phyloP scores from a whole-genome alignment of 2,797 vertebrate genomes.

The Paratrypauchen microcephalus region DNA sequence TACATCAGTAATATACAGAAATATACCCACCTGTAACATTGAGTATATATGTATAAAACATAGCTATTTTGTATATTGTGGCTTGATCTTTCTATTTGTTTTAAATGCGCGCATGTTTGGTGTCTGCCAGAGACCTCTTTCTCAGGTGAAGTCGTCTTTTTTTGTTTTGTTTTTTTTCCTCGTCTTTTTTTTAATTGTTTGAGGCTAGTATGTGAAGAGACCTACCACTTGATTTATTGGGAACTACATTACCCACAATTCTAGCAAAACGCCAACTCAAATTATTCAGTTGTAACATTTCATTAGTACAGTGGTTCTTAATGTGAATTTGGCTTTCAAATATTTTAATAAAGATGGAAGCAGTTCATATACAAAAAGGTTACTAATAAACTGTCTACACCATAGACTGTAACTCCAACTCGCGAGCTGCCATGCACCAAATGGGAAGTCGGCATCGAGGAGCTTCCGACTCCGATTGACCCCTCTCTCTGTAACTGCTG shows the following conservation, averaged over 20 bases:
- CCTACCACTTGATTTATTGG: constrained; percentile 19
- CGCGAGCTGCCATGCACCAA: no score
- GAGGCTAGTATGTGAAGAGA: constrained; percentile 36
- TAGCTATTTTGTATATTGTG: constrained; percentile 78
- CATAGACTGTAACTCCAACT: no score
- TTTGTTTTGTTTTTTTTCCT: constrained; percentile 9
- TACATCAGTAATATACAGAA: constrained; percentile 60
- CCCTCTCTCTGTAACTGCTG: no score
- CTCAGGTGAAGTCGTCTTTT: constrained; percentile 68
- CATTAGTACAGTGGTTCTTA: background rate
- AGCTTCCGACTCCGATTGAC: no score
- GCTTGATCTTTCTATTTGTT: constrained; percentile 64
- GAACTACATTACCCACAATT: constrained; percentile 17
- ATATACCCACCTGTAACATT: constrained; percentile 63
- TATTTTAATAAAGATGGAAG: background rate
- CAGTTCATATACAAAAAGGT: no score
- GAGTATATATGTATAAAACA: constrained; percentile 74
- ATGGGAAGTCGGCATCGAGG: no score
- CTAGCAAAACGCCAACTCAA: background rate
- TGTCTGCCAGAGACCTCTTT: constrained; percentile 69
- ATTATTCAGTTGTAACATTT: background rate
- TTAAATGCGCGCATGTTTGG: constrained; percentile 67
- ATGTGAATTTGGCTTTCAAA: background rate
- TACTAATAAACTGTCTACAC: no score
- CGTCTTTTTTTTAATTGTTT: constrained; percentile 5